A percentile compares a stretch with the other conserved stretches of the same genome.
phyloP scores from a whole-genome alignment of 2,113 vertebrate genomes.

The Nicator chloris region DNA sequence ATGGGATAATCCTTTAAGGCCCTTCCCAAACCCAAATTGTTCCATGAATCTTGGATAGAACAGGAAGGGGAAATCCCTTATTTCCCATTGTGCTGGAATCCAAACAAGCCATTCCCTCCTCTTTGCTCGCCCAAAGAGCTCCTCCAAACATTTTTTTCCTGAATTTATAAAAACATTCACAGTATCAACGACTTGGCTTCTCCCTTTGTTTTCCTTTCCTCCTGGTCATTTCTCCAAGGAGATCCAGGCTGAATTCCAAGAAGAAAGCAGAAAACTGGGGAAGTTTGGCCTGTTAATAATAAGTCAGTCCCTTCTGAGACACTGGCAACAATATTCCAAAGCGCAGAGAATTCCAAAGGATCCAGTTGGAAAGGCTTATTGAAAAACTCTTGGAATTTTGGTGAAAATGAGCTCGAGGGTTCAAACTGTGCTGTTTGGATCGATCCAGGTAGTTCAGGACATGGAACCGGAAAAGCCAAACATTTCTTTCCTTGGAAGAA shows the following conservation, averaged over 20 bases:
- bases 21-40: not conserved
- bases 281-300: not conserved
- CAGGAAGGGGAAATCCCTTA: not conserved
- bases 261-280: not conserved
- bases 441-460: accelerated
- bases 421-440: not conserved
- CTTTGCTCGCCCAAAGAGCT: not conserved
- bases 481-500: not conserved
- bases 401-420: not conserved
- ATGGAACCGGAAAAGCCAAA: not conserved
- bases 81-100: not conserved
- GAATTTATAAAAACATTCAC: not conserved
- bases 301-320: not conserved
- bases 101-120: not conserved
- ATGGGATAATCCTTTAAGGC: accelerated
- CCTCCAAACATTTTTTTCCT: not conserved
- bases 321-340: not conserved
- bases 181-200: not conserved
- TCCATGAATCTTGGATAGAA: not conserved
- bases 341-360: not conserved
- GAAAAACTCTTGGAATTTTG: not conserved
- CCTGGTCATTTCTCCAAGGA: not conserved
- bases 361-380: not conserved
- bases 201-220: not conserved
- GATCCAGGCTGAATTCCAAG: not conserved